These are phyloP conservation scores for Acrobasis repandana DNA, from an alignment of 2,888 invertebrate species.

Conservation along the genomic window DNA sequence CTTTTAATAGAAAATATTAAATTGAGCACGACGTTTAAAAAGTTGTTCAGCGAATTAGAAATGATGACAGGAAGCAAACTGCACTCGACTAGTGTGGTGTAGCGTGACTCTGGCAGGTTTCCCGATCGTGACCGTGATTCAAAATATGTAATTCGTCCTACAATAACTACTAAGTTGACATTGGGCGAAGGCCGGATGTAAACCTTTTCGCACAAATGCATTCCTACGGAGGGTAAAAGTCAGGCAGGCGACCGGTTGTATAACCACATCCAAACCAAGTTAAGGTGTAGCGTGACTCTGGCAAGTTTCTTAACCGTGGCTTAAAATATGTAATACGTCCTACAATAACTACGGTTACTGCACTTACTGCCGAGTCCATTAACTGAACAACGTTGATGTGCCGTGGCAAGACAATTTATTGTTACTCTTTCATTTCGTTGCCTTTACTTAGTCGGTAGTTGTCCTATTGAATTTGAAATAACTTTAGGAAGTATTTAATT, in stretches of 20 bases:
- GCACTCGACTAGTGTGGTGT: background rate
- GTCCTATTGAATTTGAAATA: too few relatives aligned
- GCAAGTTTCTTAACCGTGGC: background rate
- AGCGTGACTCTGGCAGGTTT: conserved; percentile 1
- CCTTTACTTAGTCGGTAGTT: too few relatives aligned
- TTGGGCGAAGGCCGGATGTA: too few relatives aligned
- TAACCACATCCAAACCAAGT: too few relatives aligned
- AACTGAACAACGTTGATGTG: conserved; percentile 13
- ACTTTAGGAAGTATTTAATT: too few relatives aligned
- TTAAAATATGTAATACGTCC: conserved; percentile 13
- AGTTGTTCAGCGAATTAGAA: background rate
- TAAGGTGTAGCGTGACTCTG: background rate
- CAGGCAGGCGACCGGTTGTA: too few relatives aligned
- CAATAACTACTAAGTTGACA: too few relatives aligned
- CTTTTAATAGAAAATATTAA: too few relatives aligned
- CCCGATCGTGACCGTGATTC: conserved; percentile 11
- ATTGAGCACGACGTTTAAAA: too few relatives aligned
- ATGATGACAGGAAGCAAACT: background rate
- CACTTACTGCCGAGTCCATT: conserved; percentile 10
- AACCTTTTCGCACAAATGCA: too few relatives aligned
- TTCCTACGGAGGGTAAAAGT: too few relatives aligned
- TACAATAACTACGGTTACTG: conserved; percentile 13
- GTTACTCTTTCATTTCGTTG: too few relatives aligned
- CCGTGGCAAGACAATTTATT: background rate
- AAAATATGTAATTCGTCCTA: conserved; percentile 14